These are phyloP conservation scores for Drosophila nannoptera DNA, from an alignment of 1,140 invertebrate genomes.

Conservation along the genomic window DNA sequence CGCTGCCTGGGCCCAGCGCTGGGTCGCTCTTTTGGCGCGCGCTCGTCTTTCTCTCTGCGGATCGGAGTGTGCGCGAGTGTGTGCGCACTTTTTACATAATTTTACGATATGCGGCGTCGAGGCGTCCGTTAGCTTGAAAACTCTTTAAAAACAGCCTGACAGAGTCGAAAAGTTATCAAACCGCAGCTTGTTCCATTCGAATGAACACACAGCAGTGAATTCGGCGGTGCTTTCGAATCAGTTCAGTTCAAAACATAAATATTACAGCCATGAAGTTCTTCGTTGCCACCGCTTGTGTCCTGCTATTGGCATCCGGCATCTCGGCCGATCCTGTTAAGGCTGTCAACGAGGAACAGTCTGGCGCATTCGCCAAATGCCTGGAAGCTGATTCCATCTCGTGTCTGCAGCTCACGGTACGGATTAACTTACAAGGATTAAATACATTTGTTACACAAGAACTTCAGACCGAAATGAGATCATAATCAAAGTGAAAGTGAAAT, in stretches of 20 bases:
- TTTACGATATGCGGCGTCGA: conserved; percentile 70
- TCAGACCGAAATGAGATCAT: conserved; percentile 29
- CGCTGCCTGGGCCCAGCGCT: conserved; percentile 23
- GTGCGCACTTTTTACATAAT: conserved; percentile 75
- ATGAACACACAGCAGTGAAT: conserved; percentile 78
- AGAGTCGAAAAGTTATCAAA: conserved; percentile 79
- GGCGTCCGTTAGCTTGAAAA: conserved; percentile 75
- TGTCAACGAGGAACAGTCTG: conserved; percentile 57
- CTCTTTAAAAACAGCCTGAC: conserved; percentile 79
- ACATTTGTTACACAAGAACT: conserved; percentile 29
- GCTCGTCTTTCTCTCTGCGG: conserved; percentile 11
- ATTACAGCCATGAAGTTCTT: conserved; percentile 70
- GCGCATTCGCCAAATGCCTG: conserved; percentile 80
- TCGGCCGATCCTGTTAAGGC: conserved; percentile 72
- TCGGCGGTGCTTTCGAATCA: conserved; percentile 74
- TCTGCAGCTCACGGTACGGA: conserved; percentile 82
- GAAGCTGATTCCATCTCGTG: conserved; percentile 84
- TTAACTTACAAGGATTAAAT: conserved; percentile 68
- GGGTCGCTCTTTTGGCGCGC: conserved; percentile 16
- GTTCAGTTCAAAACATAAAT: conserved; percentile 57
- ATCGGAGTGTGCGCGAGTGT: conserved; percentile 40
- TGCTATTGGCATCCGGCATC: conserved; percentile 73
- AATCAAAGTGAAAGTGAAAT: conserved; percentile 65
- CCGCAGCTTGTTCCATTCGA: conserved; percentile 79
- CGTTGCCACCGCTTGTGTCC: conserved; percentile 72